Base-by-base conservation (phyloP, 1,140 invertebrate genomes). In the Leguminivora glycinivorella region DNA sequence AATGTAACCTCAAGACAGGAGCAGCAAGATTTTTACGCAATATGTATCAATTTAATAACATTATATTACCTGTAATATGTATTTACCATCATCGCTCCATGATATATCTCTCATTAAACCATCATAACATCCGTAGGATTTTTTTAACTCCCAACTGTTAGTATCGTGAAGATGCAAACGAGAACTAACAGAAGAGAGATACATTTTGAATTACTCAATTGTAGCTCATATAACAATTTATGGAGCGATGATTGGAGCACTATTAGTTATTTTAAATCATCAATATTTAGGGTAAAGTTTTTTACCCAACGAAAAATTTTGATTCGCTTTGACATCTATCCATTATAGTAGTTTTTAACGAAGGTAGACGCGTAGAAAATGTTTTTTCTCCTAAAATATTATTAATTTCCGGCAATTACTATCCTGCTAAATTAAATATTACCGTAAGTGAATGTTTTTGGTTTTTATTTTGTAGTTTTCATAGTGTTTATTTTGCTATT, bases 81-180 rank as follows among this genome's bases (percentile, higher is more conserved):
- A 92, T 87, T 92, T 92, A 71, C 89, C 90, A 76, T 92, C 90
- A 72, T 90, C 87, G 70, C 91, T 92, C 91, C 90, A 92, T 17
- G 87, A 84, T 56, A 92, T 79, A 82, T 92, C 85, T 73, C 89
- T 82, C 63, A 92, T 69, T 71, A 86, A 56, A 24, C 83, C 85
- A 70, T 92, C 85, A 68, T 87, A 87, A 75, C 82, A 85, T 22
- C 83, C 86, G 70, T 90, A 87, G 56, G 79, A 83, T 72, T 89
- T 89, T 80, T 85, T 88, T 67, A 91, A 79, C 75, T 90, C 87
- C 85, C 89, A 92, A 83, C 76, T 88, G 79, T 82, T 87, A 67
- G 75, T 82, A 72, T 92, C 89, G 69, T 91, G 84, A 4, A 92
- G 70, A 75, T 89, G 78, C 67, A 92, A 83, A 34, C 84, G 83